These are phyloP conservation scores for Taurulus bubalis DNA, from an alignment of 2,113 vertebrate genomes.

Conservation along the genomic window DNA sequence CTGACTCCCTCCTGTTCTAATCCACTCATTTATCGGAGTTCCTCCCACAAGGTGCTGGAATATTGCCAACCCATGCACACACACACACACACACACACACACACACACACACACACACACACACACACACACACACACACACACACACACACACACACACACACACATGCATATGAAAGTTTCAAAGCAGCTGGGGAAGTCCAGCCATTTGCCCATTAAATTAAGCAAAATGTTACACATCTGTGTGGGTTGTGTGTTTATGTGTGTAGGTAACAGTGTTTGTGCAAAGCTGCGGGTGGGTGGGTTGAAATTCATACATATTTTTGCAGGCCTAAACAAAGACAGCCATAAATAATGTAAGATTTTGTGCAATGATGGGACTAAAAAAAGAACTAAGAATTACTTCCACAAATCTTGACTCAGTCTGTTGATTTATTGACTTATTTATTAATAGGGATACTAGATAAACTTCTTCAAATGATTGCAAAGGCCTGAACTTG, in stretches of 20 bases:
- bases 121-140: constrained; percentile 19
- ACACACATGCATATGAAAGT: constrained; percentile 23
- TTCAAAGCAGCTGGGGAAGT: constrained; percentile 45
- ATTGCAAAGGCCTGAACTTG: not conserved
- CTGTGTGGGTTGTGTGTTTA: constrained; percentile 21
- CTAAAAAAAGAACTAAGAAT: constrained; percentile 50
- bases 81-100: constrained; percentile 32
- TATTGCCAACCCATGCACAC: constrained; percentile 56
- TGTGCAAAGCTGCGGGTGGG: constrained; percentile 45
- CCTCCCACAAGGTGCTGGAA: constrained; percentile 55
- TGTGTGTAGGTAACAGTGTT: constrained; percentile 21
- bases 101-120: constrained; percentile 13
- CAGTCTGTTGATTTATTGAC: constrained; percentile 18
- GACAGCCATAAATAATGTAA: constrained; percentile 59
- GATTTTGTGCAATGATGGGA: constrained; percentile 33
- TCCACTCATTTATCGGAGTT: constrained; percentile 70
- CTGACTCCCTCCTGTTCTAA: constrained; percentile 61
- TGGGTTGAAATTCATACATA: constrained; percentile 53
- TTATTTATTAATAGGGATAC: constrained; percentile 22
- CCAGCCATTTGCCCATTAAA: constrained; percentile 33
- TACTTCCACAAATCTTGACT: constrained; percentile 35
- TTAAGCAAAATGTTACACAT: constrained; percentile 47
- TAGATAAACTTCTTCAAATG: constrained; percentile 6
- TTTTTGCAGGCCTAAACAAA: constrained; percentile 58
- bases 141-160: not conserved